phyloP scores from a whole-genome alignment of 2,797 vertebrate species.

The Leptatherina wallacei region DNA sequence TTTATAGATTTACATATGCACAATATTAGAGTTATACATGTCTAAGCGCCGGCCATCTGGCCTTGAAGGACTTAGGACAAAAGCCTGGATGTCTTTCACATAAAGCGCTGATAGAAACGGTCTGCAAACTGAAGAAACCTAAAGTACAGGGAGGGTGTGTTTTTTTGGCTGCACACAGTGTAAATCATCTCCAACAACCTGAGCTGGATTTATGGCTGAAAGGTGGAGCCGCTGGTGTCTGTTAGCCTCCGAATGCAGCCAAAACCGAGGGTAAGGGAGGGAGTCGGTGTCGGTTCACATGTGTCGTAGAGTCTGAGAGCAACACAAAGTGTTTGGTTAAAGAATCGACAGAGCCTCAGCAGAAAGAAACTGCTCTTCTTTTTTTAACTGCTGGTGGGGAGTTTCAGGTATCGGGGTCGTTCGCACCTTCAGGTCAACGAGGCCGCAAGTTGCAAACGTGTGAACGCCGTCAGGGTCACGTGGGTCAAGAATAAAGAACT shows the following conservation, averaged over 20 bases:
- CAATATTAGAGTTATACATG: conserved; percentile 53
- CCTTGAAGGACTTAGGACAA: conserved; percentile 60
- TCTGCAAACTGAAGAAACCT: conserved; percentile 21
- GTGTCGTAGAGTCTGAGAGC: conserved; percentile 4
- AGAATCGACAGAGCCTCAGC: not conserved
- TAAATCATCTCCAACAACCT: conserved; percentile 41
- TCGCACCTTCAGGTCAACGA: not conserved
- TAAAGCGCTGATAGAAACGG: conserved; percentile 24
- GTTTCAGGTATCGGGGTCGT: conserved; percentile 9
- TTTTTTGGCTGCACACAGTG: not conserved
- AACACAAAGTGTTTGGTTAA: not conserved
- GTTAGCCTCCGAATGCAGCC: conserved; percentile 41
- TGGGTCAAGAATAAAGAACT: not conserved
- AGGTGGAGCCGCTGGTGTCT: conserved; percentile 38
- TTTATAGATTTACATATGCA: conserved; percentile 70
- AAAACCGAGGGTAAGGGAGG: conserved; percentile 42
- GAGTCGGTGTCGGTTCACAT: conserved; percentile 8
- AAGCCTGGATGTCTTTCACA: conserved; percentile 39
- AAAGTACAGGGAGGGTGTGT: conserved; percentile 34
- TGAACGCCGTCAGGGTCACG: not conserved
- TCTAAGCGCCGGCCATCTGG: conserved; percentile 63
- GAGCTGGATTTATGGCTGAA: conserved; percentile 55
- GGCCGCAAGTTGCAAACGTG: not conserved
- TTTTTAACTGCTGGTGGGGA: not conserved
- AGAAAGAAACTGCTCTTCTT: conserved; percentile 4